Conservation (phyloP, 2,797 vertebrate species). For the Premnoplex brunnescens region DNA sequence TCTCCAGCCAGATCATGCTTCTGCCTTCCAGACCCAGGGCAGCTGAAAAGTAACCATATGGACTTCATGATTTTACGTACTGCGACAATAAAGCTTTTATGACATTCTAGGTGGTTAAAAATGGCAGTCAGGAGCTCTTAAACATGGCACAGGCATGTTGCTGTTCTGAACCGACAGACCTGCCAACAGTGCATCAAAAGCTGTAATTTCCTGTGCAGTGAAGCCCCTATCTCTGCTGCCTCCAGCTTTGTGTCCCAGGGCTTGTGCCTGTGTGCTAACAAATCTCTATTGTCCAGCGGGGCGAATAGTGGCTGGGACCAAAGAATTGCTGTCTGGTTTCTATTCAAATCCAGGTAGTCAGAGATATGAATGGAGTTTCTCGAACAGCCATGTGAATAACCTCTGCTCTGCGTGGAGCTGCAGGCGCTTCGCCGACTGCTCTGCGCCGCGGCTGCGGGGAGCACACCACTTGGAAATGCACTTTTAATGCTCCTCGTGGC, state of each 20-base stretch:
- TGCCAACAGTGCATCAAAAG: slow-evolving; percentile 89
- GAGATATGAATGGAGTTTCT: slow-evolving; percentile 82
- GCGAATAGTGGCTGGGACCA: slow-evolving; percentile 85
- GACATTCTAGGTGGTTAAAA: slow-evolving; percentile 70
- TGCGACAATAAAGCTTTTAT: slow-evolving; percentile 75
- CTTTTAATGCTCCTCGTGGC: not conserved
- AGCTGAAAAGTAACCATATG: slow-evolving; percentile 61
- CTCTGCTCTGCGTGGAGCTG: slow-evolving; percentile 66
- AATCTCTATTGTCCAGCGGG: slow-evolving; percentile 92
- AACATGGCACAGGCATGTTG: slow-evolving; percentile 76
- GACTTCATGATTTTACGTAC: slow-evolving; percentile 70
- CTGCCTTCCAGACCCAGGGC: slow-evolving; percentile 31
- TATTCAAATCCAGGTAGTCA: slow-evolving; percentile 95
- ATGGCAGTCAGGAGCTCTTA: slow-evolving; percentile 73
- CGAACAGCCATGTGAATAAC: slow-evolving; percentile 75
- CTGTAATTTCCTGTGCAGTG: slow-evolving; percentile 95
- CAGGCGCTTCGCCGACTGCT: not conserved
- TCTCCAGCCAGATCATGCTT: not conserved
- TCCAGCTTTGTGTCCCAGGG: slow-evolving; percentile 89
- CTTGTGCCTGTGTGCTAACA: slow-evolving; percentile 90
- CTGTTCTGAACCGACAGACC: slow-evolving; percentile 79
- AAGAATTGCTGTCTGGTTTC: slow-evolving; percentile 94
- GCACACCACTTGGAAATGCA: not conserved
- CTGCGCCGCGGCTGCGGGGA: not conserved
- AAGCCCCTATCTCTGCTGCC: slow-evolving; percentile 80